Base-by-base conservation (phyloP, 2,113 vertebrate species). In the Caracal caracal region DNA sequence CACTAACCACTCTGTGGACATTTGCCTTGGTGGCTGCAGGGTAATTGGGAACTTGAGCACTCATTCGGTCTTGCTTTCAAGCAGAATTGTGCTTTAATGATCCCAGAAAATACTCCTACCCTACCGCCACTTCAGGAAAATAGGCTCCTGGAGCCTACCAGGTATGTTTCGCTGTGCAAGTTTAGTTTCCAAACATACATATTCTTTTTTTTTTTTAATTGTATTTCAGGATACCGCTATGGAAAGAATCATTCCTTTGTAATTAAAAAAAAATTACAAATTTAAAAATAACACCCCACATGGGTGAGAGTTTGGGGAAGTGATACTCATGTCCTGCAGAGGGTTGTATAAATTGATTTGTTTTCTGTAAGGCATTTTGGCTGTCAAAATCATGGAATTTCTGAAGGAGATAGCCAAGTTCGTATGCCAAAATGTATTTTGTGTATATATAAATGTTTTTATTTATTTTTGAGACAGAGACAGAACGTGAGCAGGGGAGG, bases 331-430 rank as follows among this genome's bases (percentile, higher is more conserved):
- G 37, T 82, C 70, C 33, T 70, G 51, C 17, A 95, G 61, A 84
- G 56, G 2, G 30, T 8, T 9, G 59, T 66, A 71, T 63, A 43
- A 92, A 92, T 82, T 90, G 66, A 28, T 90, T 92, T 28, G 7
- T 83, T 75, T 93, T 66, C 66, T 79, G 9, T 87, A 73, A 53
- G 53, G 24, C 43, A 94, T 71, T 85, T 96, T 90, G 86, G 81
- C 37, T 79, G 75, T 73, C 53, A 79, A 83, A 94, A 79, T 79
- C 40, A 37, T 68, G 61, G 33, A 79, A 73, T 68, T 93, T 90
- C 75, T 90, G 43, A 94, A 90, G 65, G 49, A 92, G 75, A 53
- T 59, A 88, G 70, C 49, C 47, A 59, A 35, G 47, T 47, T 12
- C 30, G 22, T 47, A 56, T 92, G 30, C 19, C 65, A 56, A 93